These are phyloP conservation scores for Tolypeutes matacus DNA, from an alignment of 2,797 vertebrate species.

Conservation along the genomic window DNA sequence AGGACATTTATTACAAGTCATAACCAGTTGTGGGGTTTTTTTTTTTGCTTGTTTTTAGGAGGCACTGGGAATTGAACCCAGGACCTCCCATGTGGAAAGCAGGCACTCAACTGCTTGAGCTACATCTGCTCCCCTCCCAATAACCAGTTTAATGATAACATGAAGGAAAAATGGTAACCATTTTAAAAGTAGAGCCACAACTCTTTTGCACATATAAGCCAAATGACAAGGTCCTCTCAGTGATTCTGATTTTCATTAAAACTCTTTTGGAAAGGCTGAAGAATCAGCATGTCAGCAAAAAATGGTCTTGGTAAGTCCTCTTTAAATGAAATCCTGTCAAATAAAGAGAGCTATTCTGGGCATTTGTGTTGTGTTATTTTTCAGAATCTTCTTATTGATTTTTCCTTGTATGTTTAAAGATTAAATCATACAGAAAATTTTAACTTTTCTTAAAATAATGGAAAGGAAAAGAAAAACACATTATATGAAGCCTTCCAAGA, in stretches of 20 bases:
- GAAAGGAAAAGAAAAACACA: background rate
- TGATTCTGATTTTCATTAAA: background rate
- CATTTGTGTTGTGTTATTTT: background rate
- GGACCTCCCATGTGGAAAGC: no score
- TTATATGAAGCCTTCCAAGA: background rate
- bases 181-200: background rate
- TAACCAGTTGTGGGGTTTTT: background rate
- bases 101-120: no score
- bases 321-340: background rate
- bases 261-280: background rate
- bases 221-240: background rate
- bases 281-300: background rate
- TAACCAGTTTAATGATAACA: background rate
- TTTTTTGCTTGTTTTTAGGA: no score
- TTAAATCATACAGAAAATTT: background rate
- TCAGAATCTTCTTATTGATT: background rate
- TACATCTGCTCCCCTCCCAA: no score
- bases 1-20: background rate
- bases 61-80: no score
- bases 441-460: constrained; percentile 42
- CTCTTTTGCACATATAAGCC: background rate
- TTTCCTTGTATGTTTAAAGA: background rate
- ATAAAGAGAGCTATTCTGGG: constrained; percentile 1
- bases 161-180: background rate
- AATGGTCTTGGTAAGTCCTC: background rate